These are phyloP conservation scores for Cranoglanis bouderius DNA, from an alignment of 2,113 vertebrate species.

Conservation along the genomic window DNA sequence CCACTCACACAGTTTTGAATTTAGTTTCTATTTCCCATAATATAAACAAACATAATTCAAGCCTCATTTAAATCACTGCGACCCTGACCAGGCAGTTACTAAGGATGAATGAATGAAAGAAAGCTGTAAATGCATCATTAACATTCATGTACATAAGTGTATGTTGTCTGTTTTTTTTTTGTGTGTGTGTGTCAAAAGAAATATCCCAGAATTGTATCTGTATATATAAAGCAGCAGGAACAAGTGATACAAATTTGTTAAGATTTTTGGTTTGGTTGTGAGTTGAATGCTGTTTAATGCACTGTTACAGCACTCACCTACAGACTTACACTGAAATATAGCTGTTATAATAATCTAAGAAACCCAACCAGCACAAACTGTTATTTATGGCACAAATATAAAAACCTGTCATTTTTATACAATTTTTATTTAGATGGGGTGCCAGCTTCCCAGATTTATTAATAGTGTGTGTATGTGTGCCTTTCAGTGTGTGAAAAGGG, in stretches of 20 bases:
- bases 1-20: background rate
- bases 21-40: background rate
- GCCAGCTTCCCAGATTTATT: constrained; percentile 4
- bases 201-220: background rate
- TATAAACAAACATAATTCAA: background rate
- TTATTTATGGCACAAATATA: background rate
- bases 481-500: constrained; percentile 25
- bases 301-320: background rate
- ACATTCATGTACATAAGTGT: background rate
- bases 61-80: background rate
- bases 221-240: background rate
- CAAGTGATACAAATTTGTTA: background rate
- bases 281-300: background rate
- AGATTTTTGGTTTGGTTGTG: background rate
- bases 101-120: background rate
- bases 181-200: too few relatives aligned
- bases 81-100: background rate
- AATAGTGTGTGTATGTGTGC: background rate
- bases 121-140: background rate
- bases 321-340: background rate
- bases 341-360: background rate
- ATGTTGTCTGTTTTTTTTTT: too few relatives aligned
- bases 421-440: background rate
- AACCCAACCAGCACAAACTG: background rate
- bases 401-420: background rate